Base-by-base conservation (phyloP, 1,140 invertebrate genomes). In the Caenorhabditis latens region DNA sequence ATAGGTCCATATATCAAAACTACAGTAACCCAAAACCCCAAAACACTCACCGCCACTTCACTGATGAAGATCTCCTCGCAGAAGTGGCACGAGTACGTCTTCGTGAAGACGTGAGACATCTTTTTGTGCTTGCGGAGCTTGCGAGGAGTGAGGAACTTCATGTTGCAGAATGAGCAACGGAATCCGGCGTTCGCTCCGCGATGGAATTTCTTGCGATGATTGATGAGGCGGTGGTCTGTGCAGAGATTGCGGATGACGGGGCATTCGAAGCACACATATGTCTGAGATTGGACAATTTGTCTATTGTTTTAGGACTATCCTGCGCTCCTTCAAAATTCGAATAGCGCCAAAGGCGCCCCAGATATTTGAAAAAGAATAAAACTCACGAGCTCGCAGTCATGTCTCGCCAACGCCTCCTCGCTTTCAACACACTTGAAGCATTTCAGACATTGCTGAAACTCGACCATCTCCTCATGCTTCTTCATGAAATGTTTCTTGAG, bases 101-200 rank as follows among this genome's bases (percentile, higher is more conserved):
- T 92, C 4, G 92, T 92, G 88, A 92, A 92, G 32, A 92, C 92
- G 79, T 92, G 91, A 50, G 91, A 92, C 91, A 92, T 92, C 87
- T 92, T 92, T 75, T 93, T 92, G 88, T 92, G 91, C 89, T 92
- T 92, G n/a, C 71, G 19, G 1, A 92, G 88, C 65, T 92, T 92
- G 14, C 91, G 57, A 21, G 91, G 91, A 5, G 91, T 92, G 19
- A 92, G 63, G 83, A 92, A 92, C 82, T 92, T 92, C 84, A 90
- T 88, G 63, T 91, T 93, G 88, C 91, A 92, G 14, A 90, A 83
- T 42, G 92, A 90, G 67, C 91, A 92, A 63, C 91, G 92, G 86
- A 92, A 92, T 1, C 91, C 91, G 21, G 90, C 92, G 75, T 92
- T 90, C 11, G 71, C 71, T 48, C 71, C 71, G 14, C 91, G 86